Evolutionary conservation across 30 jellyfish, hydroid and myxozoan species (phyloP).

Genomic region (Catostylus mosaicus): DNA sequence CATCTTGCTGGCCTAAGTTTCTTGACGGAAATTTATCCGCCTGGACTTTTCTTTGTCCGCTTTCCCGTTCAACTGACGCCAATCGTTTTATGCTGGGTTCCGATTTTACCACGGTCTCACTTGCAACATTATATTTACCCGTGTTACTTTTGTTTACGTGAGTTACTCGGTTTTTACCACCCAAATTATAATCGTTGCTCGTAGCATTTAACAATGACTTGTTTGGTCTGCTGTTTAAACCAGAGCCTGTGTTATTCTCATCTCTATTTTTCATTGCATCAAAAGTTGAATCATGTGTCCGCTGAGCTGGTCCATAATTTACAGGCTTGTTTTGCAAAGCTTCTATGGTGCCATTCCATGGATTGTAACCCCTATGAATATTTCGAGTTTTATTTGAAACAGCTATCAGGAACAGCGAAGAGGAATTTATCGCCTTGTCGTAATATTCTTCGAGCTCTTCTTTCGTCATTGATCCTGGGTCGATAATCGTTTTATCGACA

Average conservation of each 20-base stretch:
- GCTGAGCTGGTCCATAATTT: background rate
- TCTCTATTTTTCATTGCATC: too few species aligned
- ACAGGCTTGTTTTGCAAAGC: background rate
- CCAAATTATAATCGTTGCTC: too few species aligned
- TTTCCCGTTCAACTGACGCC: too few species aligned
- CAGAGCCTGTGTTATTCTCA: too few species aligned
- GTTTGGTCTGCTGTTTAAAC: too few species aligned
- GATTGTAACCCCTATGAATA: background rate
- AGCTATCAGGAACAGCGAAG: conserved; percentile 26
- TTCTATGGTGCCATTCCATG: background rate
- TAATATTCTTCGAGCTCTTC: conserved; percentile 37
- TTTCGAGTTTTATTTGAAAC: background rate
- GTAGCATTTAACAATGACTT: too few species aligned
- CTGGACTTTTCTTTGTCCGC: too few species aligned
- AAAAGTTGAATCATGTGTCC: too few species aligned
- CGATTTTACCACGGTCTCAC: too few species aligned
- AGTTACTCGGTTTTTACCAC: background rate
- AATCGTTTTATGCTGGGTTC: too few species aligned
- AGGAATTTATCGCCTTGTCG: conserved; percentile 26
- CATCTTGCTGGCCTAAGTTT: background rate
- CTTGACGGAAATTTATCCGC: too few species aligned
- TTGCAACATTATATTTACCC: background rate
- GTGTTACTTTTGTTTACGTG: background rate
- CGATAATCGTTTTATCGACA: conserved; percentile 59
- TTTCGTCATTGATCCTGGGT: conserved; percentile 55